These are phyloP conservation scores for Lepidurus couesii DNA, from an alignment of 1,140 invertebrate species.

Conservation along the genomic window DNA sequence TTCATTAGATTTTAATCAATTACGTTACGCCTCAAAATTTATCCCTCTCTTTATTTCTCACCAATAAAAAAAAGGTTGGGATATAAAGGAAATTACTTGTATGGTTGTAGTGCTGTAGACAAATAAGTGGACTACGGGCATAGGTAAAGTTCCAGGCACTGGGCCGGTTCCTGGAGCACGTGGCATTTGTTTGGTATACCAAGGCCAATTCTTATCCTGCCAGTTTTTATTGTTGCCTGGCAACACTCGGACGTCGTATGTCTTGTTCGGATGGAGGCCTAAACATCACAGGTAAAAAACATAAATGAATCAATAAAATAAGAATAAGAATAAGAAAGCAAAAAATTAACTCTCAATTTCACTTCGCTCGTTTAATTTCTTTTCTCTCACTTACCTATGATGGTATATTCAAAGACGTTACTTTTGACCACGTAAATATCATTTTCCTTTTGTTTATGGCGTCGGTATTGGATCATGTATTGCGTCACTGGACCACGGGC, in stretches of 20 bases:
- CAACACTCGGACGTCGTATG: constrained; percentile 55
- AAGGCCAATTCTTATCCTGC: constrained; percentile 50
- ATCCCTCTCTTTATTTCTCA: neutral
- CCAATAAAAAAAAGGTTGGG: neutral
- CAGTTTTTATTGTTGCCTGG: constrained; percentile 49
- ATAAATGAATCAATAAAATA: constrained; percentile 9
- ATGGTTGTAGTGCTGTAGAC: constrained; percentile 47
- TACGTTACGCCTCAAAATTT: neutral
- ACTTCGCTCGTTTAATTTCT: constrained; percentile 26
- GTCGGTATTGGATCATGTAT: constrained; percentile 59
- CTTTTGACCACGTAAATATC: constrained; percentile 47
- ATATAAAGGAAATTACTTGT: constrained; percentile 41
- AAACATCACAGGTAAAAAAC: constrained; percentile 33
- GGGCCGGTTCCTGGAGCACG: constrained; percentile 27
- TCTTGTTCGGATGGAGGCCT: constrained; percentile 52
- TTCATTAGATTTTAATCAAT: neutral
- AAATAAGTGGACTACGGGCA: constrained; percentile 46
- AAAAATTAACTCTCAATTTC: neutral
- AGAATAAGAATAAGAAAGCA: neutral
- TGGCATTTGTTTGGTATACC: constrained; percentile 51
- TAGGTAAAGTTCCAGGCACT: constrained; percentile 32
- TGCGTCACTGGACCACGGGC: constrained; percentile 54
- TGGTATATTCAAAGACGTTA: constrained; percentile 46
- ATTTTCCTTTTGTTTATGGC: constrained; percentile 47
- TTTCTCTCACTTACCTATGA: constrained; percentile 47